Evolutionary conservation across 2,113 vertebrate genomes (phyloP), one percentile per base, ranked within the genome.

Genomic region (Halcyon malimbica): DNA sequence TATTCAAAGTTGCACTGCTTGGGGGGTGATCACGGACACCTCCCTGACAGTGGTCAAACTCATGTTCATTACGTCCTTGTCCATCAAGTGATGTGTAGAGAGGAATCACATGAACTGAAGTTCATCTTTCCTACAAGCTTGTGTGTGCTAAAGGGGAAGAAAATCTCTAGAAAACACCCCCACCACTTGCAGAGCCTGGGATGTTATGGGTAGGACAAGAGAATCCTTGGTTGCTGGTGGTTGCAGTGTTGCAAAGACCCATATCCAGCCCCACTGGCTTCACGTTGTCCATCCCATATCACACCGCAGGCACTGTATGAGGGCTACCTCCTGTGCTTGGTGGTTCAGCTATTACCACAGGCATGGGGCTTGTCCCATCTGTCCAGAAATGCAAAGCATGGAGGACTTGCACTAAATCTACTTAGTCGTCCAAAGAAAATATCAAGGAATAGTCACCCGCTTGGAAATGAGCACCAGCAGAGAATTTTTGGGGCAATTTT

Each of bases 21-120:
- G 13, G 2, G 1, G 20, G 23, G 16, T n/a, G n/a, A 25, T 19
- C 8, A 5, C 1, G 5, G 67, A 5, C 10, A 19, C 26, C 35
- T 31, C 25, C 63, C 8, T 3, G 13, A 10, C 50, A 16, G 21
- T 29, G n/a, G 25, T 31, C 64, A 77, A 62, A 44, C 12, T 31
- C 20, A 0, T 0, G 2, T 29, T 83, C 23, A 3, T 33, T 70
- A 13, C 41, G 31, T 24, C 50, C 33, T 23, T 6, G 18, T 11
- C 15, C 28, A 3, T 53, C 12, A 18, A 25, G 17, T 31, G 29
- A 6, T 13, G 5, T 15, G 12, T 4, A 12, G 31, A 33, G 35
- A 37, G 4, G 16, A 20, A 31, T 48, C 39, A 29, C 9, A 11
- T 69, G 37, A 44, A 10, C 5, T 41, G 16, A 3, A 3, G 5